Evolutionary conservation across 2,797 vertebrate genomes (phyloP).

Genomic region (Varecia variegata): DNA sequence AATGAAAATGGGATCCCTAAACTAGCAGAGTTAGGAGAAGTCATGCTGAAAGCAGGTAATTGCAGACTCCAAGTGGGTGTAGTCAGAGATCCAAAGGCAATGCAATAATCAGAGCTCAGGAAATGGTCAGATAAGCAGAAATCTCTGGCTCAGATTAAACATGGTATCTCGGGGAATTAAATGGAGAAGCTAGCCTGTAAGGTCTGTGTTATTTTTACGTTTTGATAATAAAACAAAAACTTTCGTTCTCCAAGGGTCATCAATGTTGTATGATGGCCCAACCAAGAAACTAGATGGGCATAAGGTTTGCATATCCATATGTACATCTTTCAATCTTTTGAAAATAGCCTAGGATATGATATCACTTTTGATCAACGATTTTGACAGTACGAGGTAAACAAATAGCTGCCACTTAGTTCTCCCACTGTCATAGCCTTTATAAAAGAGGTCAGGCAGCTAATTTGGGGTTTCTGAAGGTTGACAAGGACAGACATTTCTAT

Average conservation of each 20-base stretch:
- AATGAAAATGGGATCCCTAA: conserved; percentile 29
- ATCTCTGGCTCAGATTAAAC: conserved; percentile 1
- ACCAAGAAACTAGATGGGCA: neutral
- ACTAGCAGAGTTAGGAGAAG: neutral
- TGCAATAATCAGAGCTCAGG: neutral
- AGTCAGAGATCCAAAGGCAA: neutral
- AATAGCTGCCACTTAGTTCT: neutral
- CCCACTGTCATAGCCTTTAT: neutral
- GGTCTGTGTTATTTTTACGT: neutral
- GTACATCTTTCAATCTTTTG: conserved; percentile 15
- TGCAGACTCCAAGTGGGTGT: neutral
- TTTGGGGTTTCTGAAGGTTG: conserved; percentile 23
- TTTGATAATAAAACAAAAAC: neutral
- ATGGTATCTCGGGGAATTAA: neutral
- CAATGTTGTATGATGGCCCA: neutral
- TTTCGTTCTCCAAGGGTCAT: neutral
- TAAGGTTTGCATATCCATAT: neutral
- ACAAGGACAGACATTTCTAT: conserved; percentile 8
- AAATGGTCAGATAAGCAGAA: neutral
- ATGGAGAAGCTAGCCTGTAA: neutral
- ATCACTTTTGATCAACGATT: conserved; percentile 7
- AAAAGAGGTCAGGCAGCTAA: neutral
- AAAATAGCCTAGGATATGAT: neutral
- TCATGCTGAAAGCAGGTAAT: neutral
- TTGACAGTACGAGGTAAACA: neutral